A percentile compares a stretch with the other conserved stretches of the same genome.
These are phyloP conservation scores for Bufo gargarizans DNA, from an alignment of 2,113 vertebrate genomes.

Conservation along the genomic window DNA sequence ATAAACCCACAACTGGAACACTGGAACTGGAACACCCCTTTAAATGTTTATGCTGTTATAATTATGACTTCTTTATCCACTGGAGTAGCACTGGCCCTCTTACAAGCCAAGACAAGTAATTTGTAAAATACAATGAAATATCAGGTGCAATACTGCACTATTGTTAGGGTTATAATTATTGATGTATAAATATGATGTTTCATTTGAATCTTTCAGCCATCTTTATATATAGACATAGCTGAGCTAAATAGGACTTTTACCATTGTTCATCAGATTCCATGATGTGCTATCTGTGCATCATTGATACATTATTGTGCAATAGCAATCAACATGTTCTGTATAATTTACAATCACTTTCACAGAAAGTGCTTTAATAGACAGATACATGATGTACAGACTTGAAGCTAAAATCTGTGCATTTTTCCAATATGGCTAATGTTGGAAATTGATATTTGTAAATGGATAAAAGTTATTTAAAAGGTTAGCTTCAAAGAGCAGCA, in stretches of 20 bases:
- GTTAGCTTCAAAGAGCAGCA: conserved; percentile 39
- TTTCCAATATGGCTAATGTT: conserved; percentile 32
- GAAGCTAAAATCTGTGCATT: conserved; percentile 1
- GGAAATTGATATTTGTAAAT: conserved; percentile 28
- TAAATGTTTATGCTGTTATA: too few relatives aligned
- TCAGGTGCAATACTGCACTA: too few relatives aligned
- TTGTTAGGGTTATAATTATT: background rate
- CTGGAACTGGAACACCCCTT: too few relatives aligned
- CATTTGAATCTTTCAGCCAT: background rate
- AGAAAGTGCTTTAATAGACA: background rate
- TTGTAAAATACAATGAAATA: too few relatives aligned
- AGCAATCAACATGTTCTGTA: background rate
- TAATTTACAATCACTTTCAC: background rate
- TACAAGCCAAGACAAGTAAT: too few relatives aligned
- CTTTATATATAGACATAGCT: background rate
- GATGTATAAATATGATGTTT: background rate
- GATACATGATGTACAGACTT: background rate
- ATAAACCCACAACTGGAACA: too few relatives aligned
- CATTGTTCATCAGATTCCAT: background rate
- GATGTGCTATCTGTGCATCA: background rate
- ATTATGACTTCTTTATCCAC: too few relatives aligned
- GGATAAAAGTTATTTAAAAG: conserved; percentile 44
- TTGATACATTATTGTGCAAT: background rate
- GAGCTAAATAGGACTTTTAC: background rate
- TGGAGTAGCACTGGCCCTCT: too few relatives aligned